Evolutionary conservation across 2,888 invertebrate genomes (phyloP), one percentile per base, ranked within the genome.

Genomic region (Mythimna lalbum): DNA sequence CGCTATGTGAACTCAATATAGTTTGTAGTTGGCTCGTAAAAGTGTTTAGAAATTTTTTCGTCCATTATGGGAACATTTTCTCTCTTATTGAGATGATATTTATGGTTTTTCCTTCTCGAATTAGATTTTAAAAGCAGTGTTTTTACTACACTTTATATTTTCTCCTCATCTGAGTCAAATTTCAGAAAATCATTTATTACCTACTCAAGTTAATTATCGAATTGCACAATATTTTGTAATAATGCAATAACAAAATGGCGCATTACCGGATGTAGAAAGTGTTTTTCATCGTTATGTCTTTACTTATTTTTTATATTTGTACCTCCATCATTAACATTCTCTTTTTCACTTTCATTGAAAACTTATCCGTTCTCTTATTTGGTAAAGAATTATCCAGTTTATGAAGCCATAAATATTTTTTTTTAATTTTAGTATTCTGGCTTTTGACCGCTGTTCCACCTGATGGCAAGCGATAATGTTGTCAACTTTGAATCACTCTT

Each of bases 211-310:
- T 53, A 63, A 74, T 73, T 21, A 62, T 12, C 19, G 21, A 27
- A 65, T 75, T 75, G 49, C 76, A 55, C 67, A 74, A 75, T 64
- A 53, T 59, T 75, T 80, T 75, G 33, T 27, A 65, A 75, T 61
- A 49, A 43, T 57, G 69, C 36, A 21, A 27, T n/a, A 23, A 47
- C 23, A 56, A 61, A 61, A 71, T 59, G 63, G 63, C 31, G 12
- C 12, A 7, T 33, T 49, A 53, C 53, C 80, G 66, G 80, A 75
- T 59, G 39, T 55, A 74, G 17, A 49, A 71, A 60, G 31, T 23
- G 27, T 53, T 72, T 50, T 72, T 36, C 23, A 47, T 71, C 1
- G 21, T 52, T 47, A 23, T 53, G 49, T 33, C 31, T 71, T 33
- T 55, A 57, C 12, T 73, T 73, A 36, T 63, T 49, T 63, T 39